Base-by-base conservation (phyloP, 2,797 vertebrate genomes). In the Anomalospiza imberbis region DNA sequence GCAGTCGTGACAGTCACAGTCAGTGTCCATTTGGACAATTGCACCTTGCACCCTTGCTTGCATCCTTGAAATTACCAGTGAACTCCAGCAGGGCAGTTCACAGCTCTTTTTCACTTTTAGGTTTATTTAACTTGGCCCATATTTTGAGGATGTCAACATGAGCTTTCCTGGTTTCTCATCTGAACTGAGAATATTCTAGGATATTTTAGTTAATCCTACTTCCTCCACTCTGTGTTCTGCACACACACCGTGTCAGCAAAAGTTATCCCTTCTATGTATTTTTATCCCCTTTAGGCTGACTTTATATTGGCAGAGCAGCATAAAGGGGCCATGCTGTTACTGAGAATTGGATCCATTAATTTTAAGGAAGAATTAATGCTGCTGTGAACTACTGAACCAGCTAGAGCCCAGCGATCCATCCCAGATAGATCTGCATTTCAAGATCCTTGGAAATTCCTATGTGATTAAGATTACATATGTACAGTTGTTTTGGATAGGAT, bases 361-460 rank as follows among this genome's bases (percentile, higher is more conserved):
- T 72, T 79, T 40, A 45, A 88, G 67, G 60, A 90, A 93, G 71
- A 94, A 90, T 88, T 94, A 89, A 73, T 80, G 48, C 29, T 81
- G 72, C 72, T 54, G 28, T 91, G 85, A 94, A 86, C 89, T 94
- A 89, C 85, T 88, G 85, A 95, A 75, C 74, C 85, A 92, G 71
- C 48, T 67, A 92, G 67, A 89, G 65, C 63, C 40, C 72, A 85
- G 85, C 1, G 0, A 79, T 89, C 79, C 76, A 75, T 72, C 87
- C 79, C 82, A 95, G 70, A 85, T 68, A 78, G 8, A 78, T 72
- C 85, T 92, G 58, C 79, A 47, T 95, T 97, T 95, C 79, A 89
- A 91, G n/a, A 68, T 91, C 72, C 58, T 88, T 85, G 65, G 58
- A 93, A 91, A 88, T 85, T 91, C 72, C 73, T 55, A 1, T 89